Evolutionary conservation across 2,888 invertebrate species (phyloP).

Genomic region (Volucella bombylans): DNA sequence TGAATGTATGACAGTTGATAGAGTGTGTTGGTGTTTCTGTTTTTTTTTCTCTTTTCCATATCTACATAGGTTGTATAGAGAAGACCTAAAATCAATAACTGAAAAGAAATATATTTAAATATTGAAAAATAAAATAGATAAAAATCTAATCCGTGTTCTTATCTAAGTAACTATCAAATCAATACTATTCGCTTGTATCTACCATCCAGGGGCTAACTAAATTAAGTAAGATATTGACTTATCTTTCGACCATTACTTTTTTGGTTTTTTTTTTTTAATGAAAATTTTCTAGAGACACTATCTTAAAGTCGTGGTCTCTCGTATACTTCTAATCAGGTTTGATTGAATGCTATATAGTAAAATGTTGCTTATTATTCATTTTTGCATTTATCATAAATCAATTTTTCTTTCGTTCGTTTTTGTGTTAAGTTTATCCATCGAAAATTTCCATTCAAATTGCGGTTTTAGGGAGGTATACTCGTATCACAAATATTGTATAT

Average conservation of each 20-base stretch:
- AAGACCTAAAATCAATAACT: constrained; percentile 29
- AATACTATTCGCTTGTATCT: constrained; percentile 34
- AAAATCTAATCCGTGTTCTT: constrained; percentile 52
- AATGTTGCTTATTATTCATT: neutral
- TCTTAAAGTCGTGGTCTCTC: constrained; percentile 22
- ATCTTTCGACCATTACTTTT: neutral
- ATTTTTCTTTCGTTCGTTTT: constrained; percentile 17
- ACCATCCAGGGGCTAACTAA: constrained; percentile 49
- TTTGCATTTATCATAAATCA: constrained; percentile 15
- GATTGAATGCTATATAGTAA: neutral
- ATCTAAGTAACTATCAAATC: constrained; percentile 38
- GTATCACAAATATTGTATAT: constrained; percentile 1
- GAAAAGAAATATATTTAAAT: neutral
- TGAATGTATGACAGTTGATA: constrained; percentile 11
- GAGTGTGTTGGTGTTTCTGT: constrained; percentile 55
- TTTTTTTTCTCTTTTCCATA: constrained; percentile 60
- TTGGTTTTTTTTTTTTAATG: constrained; percentile 2
- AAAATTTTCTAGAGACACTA: constrained; percentile 11
- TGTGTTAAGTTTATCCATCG: constrained; percentile 22
- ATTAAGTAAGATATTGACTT: constrained; percentile 56
- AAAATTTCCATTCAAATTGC: neutral
- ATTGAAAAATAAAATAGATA: neutral
- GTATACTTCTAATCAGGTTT: constrained; percentile 45
- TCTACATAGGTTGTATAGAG: constrained; percentile 67
- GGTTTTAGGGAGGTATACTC: no score